Evolutionary conservation across 2,797 vertebrate genomes (phyloP), one percentile per base, ranked within the genome.

Genomic region (Synaphobranchus kaupii): DNA sequence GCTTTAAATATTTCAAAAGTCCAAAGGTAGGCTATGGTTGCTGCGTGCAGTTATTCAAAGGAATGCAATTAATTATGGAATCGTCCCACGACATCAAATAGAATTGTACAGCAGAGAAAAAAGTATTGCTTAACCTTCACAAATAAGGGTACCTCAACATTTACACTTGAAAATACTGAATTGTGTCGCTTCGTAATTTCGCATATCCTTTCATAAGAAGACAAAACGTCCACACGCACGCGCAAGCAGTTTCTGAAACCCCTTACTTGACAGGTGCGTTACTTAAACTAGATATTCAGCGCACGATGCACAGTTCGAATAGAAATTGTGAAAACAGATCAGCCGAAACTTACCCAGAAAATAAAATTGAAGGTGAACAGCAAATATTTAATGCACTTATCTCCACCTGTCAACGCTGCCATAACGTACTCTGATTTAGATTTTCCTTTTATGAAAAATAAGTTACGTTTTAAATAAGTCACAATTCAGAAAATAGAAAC

Each of bases 291-390:
- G 73, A 44, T 44, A 44, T 34, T 71, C 28, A 71, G 2, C 2
- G 17, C 34, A 44, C 13, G 73, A 50, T 20, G 4, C 52, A 56
- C 50, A 83, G 10, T 3, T 17, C 25, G 5, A 56, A 56, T 31
- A 58, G 1, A 31, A 17, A 52, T 47, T 9, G 15, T 56, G 50
- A 83, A 56, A 83, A 5, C 52, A 25, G 47, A 58, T 82, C 39
- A 63, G 9, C 17, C 20, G 60, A 83, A 87, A 96, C 97, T 98
- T 93, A 99, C 98, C 98, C 98, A 99, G 91, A 99, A 98, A 15
- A 99, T 88, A 91, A 99, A 98, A 94, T 99, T 99, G 92, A 99
- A 99, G 91, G 95, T 97, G 90, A 99, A 99, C 92, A 99, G 97
- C 91, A 99, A 93, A 90, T 98, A 99, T 92, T 99, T 99, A 93